A percentile compares a stretch with the other conserved stretches of the same genome.
phyloP scores from a whole-genome alignment of 2,888 invertebrate genomes.

The Spisula solida region DNA sequence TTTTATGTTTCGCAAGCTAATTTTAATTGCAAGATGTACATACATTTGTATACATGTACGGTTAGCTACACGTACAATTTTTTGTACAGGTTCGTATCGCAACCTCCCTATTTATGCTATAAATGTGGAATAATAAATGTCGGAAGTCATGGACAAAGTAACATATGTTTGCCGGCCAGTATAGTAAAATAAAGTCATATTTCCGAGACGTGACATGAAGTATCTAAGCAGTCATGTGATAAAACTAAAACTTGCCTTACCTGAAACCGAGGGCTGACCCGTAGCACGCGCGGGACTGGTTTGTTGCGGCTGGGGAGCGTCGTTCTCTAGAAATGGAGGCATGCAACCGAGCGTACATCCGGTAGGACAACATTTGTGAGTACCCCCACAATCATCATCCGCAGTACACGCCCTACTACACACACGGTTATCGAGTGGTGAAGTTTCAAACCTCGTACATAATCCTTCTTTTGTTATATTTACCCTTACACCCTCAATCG shows the following conservation, averaged over 20 bases:
- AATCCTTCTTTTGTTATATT: constrained; percentile 52
- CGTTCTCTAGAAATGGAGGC: neutral
- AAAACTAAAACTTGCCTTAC: neutral
- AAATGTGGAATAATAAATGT: too few species aligned
- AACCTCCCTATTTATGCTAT: too few species aligned
- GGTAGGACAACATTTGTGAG: constrained; percentile 53
- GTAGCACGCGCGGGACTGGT: neutral
- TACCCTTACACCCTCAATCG: constrained; percentile 33
- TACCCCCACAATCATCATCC: constrained; percentile 41
- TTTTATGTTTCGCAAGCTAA: too few species aligned
- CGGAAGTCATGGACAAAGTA: too few species aligned
- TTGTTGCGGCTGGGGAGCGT: neutral
- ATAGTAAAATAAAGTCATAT: too few species aligned
- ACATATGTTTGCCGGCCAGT: too few species aligned
- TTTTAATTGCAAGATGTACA: too few species aligned
- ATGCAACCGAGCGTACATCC: constrained; percentile 50
- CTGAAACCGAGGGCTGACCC: neutral
- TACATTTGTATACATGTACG: too few species aligned
- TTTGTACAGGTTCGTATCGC: too few species aligned
- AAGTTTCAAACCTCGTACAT: constrained; percentile 22
- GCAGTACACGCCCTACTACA: constrained; percentile 45
- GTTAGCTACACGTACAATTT: too few species aligned
- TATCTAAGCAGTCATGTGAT: neutral
- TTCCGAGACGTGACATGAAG: neutral
- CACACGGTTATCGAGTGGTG: constrained; percentile 10